These are phyloP conservation scores for Eleutherodactylus coqui DNA, from an alignment of 2,797 vertebrate species.

Conservation along the genomic window DNA sequence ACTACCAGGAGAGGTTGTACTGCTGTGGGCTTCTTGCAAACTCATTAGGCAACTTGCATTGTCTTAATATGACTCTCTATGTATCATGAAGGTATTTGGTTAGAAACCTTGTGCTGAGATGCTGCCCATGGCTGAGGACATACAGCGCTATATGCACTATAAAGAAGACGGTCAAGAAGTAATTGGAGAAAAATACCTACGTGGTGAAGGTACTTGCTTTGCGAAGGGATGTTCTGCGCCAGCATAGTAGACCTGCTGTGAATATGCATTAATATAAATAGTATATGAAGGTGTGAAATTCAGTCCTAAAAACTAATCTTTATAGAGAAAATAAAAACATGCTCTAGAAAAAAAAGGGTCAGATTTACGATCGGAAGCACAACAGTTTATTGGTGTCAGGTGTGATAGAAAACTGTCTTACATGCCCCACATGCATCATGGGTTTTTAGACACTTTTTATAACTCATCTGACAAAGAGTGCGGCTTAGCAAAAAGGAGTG, in stretches of 20 bases:
- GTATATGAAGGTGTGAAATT: background rate
- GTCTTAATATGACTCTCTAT: slow-evolving; percentile 48
- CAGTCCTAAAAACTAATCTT: background rate
- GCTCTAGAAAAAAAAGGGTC: background rate
- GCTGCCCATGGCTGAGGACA: slow-evolving; percentile 35
- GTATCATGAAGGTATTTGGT: slow-evolving; percentile 51
- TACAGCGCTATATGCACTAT: slow-evolving; percentile 27
- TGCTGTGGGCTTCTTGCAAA: slow-evolving; percentile 60
- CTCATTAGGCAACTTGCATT: slow-evolving; percentile 61
- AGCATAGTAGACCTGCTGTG: background rate
- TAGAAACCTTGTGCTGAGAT: slow-evolving; percentile 39
- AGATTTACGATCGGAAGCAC: too few relatives aligned
- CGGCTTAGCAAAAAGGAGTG: too few relatives aligned
- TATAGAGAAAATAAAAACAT: background rate
- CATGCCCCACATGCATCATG: too few relatives aligned
- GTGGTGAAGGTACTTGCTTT: slow-evolving; percentile 21
- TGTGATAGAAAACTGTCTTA: too few relatives aligned
- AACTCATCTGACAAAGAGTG: too few relatives aligned
- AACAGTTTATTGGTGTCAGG: too few relatives aligned
- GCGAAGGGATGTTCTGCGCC: slow-evolving; percentile 14
- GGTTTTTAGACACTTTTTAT: too few relatives aligned
- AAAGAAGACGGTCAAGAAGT: slow-evolving; percentile 46
- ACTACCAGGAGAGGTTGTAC: slow-evolving; percentile 53
- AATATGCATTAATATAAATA: background rate
- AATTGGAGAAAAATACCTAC: slow-evolving; percentile 43